A percentile compares a stretch with the other conserved stretches of the same genome.
These are phyloP conservation scores for Meteorus colon DNA, from an alignment of 2,888 invertebrate species.

Conservation along the genomic window DNA sequence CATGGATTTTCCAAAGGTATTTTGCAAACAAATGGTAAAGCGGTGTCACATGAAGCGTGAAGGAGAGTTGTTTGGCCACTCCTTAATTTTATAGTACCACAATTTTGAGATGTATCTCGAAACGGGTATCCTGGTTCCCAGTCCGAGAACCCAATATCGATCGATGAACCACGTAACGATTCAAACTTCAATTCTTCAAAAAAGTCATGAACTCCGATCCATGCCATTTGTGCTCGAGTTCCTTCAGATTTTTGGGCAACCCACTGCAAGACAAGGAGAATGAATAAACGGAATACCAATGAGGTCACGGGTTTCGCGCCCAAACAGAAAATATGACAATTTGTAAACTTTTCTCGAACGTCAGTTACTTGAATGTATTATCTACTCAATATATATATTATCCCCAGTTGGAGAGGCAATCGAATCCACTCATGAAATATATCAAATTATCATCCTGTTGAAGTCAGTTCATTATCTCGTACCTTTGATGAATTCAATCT, in stretches of 20 bases:
- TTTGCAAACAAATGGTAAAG: slow-evolving; percentile 30
- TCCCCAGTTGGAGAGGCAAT: too few species aligned
- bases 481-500: too few species aligned
- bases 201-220: slow-evolving; percentile 20
- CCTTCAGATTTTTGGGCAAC: not conserved
- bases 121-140: not conserved
- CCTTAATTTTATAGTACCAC: slow-evolving; percentile 5
- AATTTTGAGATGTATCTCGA: not conserved
- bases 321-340: not conserved
- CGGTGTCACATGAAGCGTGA: not conserved
- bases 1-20: slow-evolving; percentile 25
- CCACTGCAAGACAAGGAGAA: slow-evolving; percentile 11
- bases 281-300: not conserved
- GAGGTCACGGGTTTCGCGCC: not conserved
- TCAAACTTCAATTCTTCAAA: slow-evolving; percentile 6
- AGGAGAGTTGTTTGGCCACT: not conserved
- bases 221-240: not conserved
- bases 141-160: not conserved
- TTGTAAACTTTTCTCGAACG: too few species aligned
- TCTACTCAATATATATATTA: too few species aligned
- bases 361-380: too few species aligned
- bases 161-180: slow-evolving; percentile 3
- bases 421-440: too few species aligned
- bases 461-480: too few species aligned
- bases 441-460: too few species aligned